Evolutionary conservation across 2,888 invertebrate species (phyloP).

Genomic region (Drosophila barbarae): DNA sequence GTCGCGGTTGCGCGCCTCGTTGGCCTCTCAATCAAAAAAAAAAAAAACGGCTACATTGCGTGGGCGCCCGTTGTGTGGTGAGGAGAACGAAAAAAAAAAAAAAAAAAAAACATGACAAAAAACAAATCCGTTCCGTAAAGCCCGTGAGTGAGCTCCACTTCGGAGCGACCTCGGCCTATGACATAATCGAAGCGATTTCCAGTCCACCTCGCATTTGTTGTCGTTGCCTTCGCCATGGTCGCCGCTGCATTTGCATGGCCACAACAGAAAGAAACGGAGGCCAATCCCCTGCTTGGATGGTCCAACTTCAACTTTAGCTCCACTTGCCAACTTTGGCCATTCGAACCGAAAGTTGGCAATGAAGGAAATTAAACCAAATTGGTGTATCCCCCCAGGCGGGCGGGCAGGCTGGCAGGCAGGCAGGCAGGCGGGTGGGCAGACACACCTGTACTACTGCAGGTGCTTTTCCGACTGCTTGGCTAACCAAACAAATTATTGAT

Average conservation of each 20-base stretch:
- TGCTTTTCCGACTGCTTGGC: constrained; percentile 3
- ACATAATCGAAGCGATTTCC: constrained; percentile 61
- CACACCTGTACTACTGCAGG: constrained; percentile 27
- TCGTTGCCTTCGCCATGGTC: constrained; percentile 27
- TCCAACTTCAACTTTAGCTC: constrained; percentile 1
- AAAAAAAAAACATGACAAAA: neutral
- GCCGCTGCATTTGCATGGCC: constrained; percentile 33
- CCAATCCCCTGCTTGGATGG: neutral
- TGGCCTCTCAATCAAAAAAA: constrained; percentile 45
- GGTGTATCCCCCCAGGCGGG: neutral
- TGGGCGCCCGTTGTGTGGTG: constrained; percentile 54
- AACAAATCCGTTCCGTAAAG: constrained; percentile 9
- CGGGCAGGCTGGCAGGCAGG: neutral
- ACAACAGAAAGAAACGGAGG: constrained; percentile 12
- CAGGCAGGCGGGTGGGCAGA: neutral
- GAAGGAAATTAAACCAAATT: constrained; percentile 31
- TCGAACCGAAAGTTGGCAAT: constrained; percentile 4
- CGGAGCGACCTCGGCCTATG: constrained; percentile 49
- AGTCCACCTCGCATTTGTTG: constrained; percentile 16
- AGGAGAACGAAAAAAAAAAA: constrained; percentile 10
- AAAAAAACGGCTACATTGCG: constrained; percentile 39
- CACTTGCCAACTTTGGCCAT: constrained; percentile 16
- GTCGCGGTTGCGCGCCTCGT: constrained; percentile 64
- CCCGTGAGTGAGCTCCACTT: constrained; percentile 29
- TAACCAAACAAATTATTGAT: constrained; percentile 27